Conservation (phyloP, 2,797 vertebrate genomes). For the Erethizon dorsatum region DNA sequence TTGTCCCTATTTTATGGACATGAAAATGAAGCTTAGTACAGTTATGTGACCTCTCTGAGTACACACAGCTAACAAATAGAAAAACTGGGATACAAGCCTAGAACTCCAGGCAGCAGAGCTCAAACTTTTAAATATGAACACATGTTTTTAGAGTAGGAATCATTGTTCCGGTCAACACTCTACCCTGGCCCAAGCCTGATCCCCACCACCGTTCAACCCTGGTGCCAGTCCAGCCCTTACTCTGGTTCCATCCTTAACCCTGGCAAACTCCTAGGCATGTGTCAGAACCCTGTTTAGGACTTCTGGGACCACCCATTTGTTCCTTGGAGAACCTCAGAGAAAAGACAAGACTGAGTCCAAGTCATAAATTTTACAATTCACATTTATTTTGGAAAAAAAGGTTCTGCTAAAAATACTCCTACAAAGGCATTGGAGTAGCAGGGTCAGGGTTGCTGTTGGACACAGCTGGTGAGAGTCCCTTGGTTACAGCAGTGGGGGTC, state of each 20-base stretch:
- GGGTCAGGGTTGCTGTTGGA: conserved; percentile 87
- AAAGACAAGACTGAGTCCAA: conserved; percentile 70
- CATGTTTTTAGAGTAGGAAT: background rate
- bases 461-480: conserved; percentile 88
- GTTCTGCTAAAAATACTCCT: conserved; percentile 91
- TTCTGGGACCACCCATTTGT: background rate
- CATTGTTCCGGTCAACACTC: background rate
- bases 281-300: background rate
- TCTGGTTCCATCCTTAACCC: background rate
- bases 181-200: background rate
- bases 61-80: background rate
- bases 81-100: background rate
- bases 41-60: background rate
- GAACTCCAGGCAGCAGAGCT: background rate
- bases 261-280: background rate
- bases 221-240: background rate
- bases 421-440: conserved; percentile 91
- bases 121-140: background rate
- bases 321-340: background rate
- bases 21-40: background rate
- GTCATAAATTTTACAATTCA: conserved; percentile 90
- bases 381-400: conserved; percentile 90
- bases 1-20: background rate
- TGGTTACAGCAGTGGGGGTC: conserved; percentile 84
- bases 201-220: background rate